phyloP scores from a whole-genome alignment of 2,797 vertebrate genomes.

The Rhadinocentrus ornatus region DNA sequence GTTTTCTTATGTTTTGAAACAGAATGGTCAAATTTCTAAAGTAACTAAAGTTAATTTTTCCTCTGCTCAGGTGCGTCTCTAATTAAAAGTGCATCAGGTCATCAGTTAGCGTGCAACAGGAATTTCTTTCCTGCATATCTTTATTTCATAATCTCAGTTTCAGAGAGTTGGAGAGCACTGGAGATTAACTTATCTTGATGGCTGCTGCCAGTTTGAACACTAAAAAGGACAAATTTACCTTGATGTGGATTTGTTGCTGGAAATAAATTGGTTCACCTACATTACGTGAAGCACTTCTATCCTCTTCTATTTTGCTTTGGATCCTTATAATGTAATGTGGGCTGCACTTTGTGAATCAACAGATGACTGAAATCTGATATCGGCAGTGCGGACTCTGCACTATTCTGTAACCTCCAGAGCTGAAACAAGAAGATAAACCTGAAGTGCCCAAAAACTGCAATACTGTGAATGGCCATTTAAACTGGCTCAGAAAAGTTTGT shows the following conservation, averaged over 20 bases:
- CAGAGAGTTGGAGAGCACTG: neutral
- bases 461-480: too few relatives aligned
- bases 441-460: neutral
- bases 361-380: neutral
- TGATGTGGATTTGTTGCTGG: neutral
- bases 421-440: neutral
- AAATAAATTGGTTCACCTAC: conserved; percentile 1
- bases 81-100: neutral
- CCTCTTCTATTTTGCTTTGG: neutral
- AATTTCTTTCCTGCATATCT: conserved; percentile 3
- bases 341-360: neutral
- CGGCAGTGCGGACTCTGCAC: neutral
- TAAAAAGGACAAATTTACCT: neutral
- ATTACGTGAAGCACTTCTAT: neutral
- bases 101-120: conserved; percentile 2
- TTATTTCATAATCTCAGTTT: conserved; percentile 12
- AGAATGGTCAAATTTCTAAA: neutral
- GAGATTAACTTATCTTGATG: conserved; percentile 23
- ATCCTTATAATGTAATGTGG: neutral
- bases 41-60: conserved; percentile 7
- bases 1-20: conserved; percentile 18
- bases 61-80: neutral
- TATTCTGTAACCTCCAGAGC: neutral
- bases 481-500: too few relatives aligned
- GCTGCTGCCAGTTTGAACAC: neutral